Percentiles rank a stretch among this genome's conserved stretches.
Conservation (phyloP, 30 jellyfish, hydroid and myxozoan genomes). For the Cassiopea andromeda region DNA sequence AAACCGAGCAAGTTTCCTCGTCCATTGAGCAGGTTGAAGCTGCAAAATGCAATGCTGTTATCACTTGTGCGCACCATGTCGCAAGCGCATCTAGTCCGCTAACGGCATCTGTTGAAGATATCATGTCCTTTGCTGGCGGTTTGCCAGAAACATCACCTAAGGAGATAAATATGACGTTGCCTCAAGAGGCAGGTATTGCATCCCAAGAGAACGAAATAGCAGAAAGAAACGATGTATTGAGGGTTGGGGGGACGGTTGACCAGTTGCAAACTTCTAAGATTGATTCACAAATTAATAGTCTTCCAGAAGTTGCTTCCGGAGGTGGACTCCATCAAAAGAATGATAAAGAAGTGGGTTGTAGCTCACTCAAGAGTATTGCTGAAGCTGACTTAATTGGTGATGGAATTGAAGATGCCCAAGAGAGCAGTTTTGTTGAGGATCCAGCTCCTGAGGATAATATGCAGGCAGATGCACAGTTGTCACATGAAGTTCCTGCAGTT, state of each 20-base stretch:
- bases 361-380: constrained; percentile 4
- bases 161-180: background rate
- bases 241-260: background rate
- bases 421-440: constrained; percentile 3
- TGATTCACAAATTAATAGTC: background rate
- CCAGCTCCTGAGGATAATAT: background rate
- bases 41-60: no score
- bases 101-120: background rate
- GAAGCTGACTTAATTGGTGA: constrained; percentile 55
- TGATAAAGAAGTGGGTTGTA: background rate
- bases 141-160: background rate
- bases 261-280: background rate
- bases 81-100: background rate
- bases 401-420: constrained; percentile 34
- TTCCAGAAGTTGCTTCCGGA: background rate
- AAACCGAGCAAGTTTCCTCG: no score
- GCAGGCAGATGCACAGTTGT: background rate
- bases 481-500: background rate
- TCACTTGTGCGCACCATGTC: background rate
- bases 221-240: background rate
- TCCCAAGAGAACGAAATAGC: background rate
- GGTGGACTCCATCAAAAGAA: background rate
- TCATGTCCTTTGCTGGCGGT: background rate
- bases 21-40: no score
- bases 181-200: background rate